Base-by-base conservation (phyloP, 2,888 invertebrate species). In the Periphyllus acericola region DNA sequence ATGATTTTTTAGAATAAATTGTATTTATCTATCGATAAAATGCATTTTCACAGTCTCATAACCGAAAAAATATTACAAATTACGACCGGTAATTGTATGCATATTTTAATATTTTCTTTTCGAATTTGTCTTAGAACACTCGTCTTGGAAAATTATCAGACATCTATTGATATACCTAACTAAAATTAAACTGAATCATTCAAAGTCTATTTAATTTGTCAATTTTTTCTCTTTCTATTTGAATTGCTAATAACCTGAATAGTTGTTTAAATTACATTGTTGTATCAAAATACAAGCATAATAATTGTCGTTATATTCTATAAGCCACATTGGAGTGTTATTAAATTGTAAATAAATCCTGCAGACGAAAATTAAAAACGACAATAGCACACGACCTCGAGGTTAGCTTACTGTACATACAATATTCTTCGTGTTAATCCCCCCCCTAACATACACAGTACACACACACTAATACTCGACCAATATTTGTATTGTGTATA, bases 161-260 rank as follows among this genome's bases (percentile, higher is more conserved):
- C 66, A 66, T 66, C 66, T 8, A 66, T n/a, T 66, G 14, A 34
- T 71, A 32, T 71, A 3, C 8, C 19, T 72, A 3, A 32, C 19
- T 72, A 6, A 19, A 72, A 40, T 75, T 79, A n/a, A 79, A 60
- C 14, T 25, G 21, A 78, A 32, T 52, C 60, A 60, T 32, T 46
- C 25, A 66, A 66, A 60, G 21, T 8, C 66, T 46, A 66, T 66
- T 76, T 66, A 76, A 76, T 66, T 66, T 76, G 17, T 36, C 8
- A n/a, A 83, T 36, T 66, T 60, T n/a, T 74, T n/a, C 21, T 34
- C 2, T 82, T 82, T 82, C 3, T 52, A 72, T 52, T 72, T 60
- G 74, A 83, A 74, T 74, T 60, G 74, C 60, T 83, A 83, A 83
- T 83, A 74, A 72, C 46, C 25, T 60, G 55, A 83, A 60, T 60